Conservation (phyloP, 2,888 invertebrate species). For the Agonopterix arenella region DNA sequence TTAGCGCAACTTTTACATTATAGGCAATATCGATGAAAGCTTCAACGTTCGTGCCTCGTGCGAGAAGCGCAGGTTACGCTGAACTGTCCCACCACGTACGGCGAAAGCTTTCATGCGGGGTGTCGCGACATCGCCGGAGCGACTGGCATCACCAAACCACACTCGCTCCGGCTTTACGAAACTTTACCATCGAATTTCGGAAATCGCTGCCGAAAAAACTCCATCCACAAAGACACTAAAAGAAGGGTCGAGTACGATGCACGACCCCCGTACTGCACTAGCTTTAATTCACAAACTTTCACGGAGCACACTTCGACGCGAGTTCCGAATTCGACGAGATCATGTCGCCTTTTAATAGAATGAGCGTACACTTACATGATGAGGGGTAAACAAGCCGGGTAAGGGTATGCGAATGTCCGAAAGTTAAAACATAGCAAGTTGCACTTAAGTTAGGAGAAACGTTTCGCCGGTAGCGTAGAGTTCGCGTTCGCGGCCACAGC, state of each 20-base stretch:
- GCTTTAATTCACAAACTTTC: slow-evolving; percentile 67
- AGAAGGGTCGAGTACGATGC: slow-evolving; percentile 23
- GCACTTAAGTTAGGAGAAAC: slow-evolving; percentile 70
- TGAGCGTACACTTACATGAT: slow-evolving; percentile 75
- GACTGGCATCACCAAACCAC: slow-evolving; percentile 14
- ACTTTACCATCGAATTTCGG: slow-evolving; percentile 68
- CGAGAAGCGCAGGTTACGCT: slow-evolving; percentile 30
- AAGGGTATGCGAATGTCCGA: slow-evolving; percentile 67
- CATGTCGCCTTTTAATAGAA: slow-evolving; percentile 59
- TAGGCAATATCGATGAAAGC: slow-evolving; percentile 52
- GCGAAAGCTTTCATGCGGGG: slow-evolving; percentile 59
- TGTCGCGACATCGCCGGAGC: slow-evolving; percentile 24
- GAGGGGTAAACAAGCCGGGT: slow-evolving; percentile 72
- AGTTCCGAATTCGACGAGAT: slow-evolving; percentile 69
- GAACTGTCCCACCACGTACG: slow-evolving; percentile 30
- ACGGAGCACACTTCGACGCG: slow-evolving; percentile 61
- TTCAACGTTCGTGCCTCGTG: slow-evolving; percentile 36
- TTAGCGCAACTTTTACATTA: slow-evolving; percentile 57
- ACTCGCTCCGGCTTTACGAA: slow-evolving; percentile 48
- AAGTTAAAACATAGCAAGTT: slow-evolving; percentile 72
- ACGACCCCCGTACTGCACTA: slow-evolving; percentile 48
- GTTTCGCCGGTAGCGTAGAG: slow-evolving; percentile 77
- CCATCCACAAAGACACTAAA: slow-evolving; percentile 49
- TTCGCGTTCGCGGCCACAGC: slow-evolving; percentile 79
- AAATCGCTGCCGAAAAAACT: slow-evolving; percentile 50